These are phyloP conservation scores for Tenthredo mesomela DNA, from an alignment of 2,888 invertebrate species.

Conservation along the genomic window DNA sequence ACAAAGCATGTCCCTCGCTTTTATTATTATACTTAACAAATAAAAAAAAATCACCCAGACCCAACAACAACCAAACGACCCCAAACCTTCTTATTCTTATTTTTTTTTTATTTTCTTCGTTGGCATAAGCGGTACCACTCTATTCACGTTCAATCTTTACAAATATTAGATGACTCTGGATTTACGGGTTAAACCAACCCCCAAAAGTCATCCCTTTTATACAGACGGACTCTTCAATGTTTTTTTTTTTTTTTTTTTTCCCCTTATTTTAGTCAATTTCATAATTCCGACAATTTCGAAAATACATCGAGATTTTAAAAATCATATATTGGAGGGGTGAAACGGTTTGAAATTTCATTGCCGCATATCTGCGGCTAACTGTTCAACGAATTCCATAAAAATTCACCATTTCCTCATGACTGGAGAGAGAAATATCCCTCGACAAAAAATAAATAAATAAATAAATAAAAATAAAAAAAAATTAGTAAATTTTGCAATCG, in stretches of 20 bases:
- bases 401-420: neutral
- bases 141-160: neutral
- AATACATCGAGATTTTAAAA: too few species aligned
- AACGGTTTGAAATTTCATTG: neutral
- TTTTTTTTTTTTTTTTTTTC: too few species aligned
- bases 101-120: neutral
- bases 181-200: neutral
- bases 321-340: neutral
- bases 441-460: neutral
- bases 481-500: too few species aligned
- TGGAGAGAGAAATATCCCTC: neutral
- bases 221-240: neutral
- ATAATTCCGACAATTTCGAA: too few species aligned
- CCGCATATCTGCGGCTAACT: neutral
- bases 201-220: neutral
- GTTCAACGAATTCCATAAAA: neutral
- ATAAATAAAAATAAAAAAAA: too few species aligned
- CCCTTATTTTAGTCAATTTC: too few species aligned
- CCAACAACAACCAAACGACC: slow-evolving; percentile 7
- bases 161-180: neutral
- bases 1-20: slow-evolving; percentile 33
- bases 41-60: neutral
- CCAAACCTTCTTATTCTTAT: neutral
- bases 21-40: slow-evolving; percentile 39
- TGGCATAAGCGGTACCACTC: neutral